Base-by-base conservation (phyloP, 2,888 invertebrate genomes). In the Lacanobia oleracea region DNA sequence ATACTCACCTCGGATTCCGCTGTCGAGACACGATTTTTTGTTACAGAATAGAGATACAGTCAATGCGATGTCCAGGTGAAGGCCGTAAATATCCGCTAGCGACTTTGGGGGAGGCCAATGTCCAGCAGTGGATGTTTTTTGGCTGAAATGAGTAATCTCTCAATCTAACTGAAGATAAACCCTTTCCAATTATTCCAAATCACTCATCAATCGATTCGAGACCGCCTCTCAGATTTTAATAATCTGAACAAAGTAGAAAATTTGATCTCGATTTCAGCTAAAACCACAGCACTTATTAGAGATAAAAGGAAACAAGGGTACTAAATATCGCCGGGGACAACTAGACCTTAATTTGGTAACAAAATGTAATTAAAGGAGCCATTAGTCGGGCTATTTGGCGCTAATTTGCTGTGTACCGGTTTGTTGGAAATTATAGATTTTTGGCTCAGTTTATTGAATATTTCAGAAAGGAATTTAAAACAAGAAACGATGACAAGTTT, bases 331-430 rank as follows among this genome's bases (percentile, higher is more conserved):
- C 54, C 45, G 37, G 69, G 53, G 63, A 71, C 59, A 67, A 69
- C 37, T 53, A 60, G 43, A 62, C 70, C 63, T 72, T 79, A 82
- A 85, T 88, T 85, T 74, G 81, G 75, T 82, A 75, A 76, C 72
- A 79, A 50, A 84, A 85, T 72, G 65, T 82, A 86, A 88, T 86
- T 87, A 85, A 77, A 80, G 73, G 54, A 27, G 37, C 79, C 57
- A 84, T 88, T 82, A 82, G 54, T 21, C 16, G 64, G 77, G 56
- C 76, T 77, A 80, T 86, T 86, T 72, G 68, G 45, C 63, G 50
- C 63, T 73, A 84, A 84, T 84, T 81, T 84, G 50, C 67, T 37
- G n/a, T 50, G 72, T 70, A 51, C 64, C 37, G 51, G 68, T 77
- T 66, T 43, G 66, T 69, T 67, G 27, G 43, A 10, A 50, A 59